Evolutionary conservation across 1,140 invertebrate species (phyloP).

Genomic region (Drosophila virilis): DNA sequence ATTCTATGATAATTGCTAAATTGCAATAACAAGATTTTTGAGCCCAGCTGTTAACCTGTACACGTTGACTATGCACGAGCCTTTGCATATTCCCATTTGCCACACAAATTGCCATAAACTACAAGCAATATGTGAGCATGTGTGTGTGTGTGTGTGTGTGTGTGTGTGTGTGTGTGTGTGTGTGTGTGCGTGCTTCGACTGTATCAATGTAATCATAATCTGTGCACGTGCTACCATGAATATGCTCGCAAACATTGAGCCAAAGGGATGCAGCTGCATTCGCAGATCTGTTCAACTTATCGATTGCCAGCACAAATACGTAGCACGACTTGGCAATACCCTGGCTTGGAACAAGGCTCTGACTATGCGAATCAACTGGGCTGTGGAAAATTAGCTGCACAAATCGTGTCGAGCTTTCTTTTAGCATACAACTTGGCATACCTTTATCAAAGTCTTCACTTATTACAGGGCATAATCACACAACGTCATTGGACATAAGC

Average conservation of each 20-base stretch:
- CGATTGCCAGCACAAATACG: not conserved
- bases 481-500: conserved; percentile 1
- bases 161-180: not conserved
- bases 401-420: not conserved
- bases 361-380: too few species aligned
- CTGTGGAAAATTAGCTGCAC: too few species aligned
- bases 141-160: conserved; percentile 6
- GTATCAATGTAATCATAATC: conserved; percentile 68
- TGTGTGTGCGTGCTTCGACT: not conserved
- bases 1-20: conserved; percentile 49
- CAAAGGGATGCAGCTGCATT: conserved; percentile 16
- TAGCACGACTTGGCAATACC: not conserved
- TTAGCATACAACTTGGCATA: not conserved
- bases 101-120: conserved; percentile 19
- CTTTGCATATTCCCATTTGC: conserved; percentile 1
- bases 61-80: too few species aligned
- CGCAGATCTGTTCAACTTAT: conserved; percentile 15
- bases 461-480: conserved; percentile 9
- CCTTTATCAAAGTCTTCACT: not conserved
- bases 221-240: conserved; percentile 54
- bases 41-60: conserved; percentile 21
- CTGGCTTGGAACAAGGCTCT: not conserved
- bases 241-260: conserved; percentile 22
- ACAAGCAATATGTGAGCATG: not conserved
- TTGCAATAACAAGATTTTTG: conserved; percentile 5